These are phyloP conservation scores for Rambutsinella grinnellia DNA, from an alignment of 2,888 invertebrate genomes.

Conservation along the genomic window DNA sequence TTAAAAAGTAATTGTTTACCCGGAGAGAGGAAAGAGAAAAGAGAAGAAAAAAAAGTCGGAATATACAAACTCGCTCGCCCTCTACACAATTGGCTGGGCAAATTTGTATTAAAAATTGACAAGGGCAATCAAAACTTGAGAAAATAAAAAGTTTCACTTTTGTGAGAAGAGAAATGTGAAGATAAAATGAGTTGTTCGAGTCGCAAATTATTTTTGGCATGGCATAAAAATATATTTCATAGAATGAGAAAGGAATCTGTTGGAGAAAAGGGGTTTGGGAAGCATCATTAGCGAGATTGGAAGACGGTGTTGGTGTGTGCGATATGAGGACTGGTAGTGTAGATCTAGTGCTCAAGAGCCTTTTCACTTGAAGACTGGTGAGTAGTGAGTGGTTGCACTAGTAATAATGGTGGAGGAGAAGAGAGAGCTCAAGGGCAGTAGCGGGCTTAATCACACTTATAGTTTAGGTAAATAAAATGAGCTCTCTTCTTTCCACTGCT, in stretches of 20 bases:
- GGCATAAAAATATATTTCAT: neutral
- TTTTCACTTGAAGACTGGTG: slow-evolving; percentile 23
- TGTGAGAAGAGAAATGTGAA: slow-evolving; percentile 63
- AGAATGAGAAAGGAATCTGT: neutral
- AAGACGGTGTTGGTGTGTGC: slow-evolving; percentile 10
- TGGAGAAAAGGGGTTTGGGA: no score
- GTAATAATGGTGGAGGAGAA: slow-evolving; percentile 11
- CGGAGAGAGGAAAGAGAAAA: slow-evolving; percentile 28
- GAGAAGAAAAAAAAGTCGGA: neutral
- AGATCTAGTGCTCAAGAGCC: slow-evolving; percentile 43
- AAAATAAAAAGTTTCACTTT: slow-evolving; percentile 66
- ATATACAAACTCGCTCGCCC: slow-evolving; percentile 37
- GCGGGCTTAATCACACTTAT: slow-evolving; percentile 25
- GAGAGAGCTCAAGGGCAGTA: slow-evolving; percentile 37
- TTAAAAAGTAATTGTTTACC: slow-evolving; percentile 46
- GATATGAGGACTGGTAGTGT: slow-evolving; percentile 26
- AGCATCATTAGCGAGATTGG: no score
- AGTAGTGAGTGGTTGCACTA: neutral
- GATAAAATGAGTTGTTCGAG: slow-evolving; percentile 2
- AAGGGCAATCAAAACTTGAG: slow-evolving; percentile 66
- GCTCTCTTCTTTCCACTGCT: slow-evolving; percentile 26
- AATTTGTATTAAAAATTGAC: slow-evolving; percentile 65
- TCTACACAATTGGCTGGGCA: slow-evolving; percentile 55
- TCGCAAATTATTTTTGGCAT: neutral
- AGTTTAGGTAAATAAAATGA: slow-evolving; percentile 36